Conservation (phyloP, 2,113 vertebrate genomes). For the Talpa occidentalis region DNA sequence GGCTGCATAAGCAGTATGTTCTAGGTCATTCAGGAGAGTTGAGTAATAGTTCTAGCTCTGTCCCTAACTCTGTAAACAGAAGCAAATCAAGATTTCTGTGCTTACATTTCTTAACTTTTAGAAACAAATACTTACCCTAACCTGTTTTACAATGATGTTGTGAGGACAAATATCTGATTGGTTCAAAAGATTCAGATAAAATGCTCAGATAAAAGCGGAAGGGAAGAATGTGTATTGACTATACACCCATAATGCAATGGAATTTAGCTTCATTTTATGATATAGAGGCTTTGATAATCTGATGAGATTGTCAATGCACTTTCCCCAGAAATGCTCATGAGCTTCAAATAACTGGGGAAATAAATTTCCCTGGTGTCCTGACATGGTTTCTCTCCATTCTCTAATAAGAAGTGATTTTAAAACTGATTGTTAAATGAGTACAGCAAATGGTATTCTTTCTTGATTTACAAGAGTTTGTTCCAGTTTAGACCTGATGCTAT, state of each 20-base stretch:
- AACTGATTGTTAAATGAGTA: background rate
- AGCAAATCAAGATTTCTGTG: background rate
- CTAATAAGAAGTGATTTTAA: background rate
- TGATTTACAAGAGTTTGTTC: background rate
- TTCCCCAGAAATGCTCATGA: background rate
- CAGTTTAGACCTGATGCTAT: background rate
- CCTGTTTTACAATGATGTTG: conserved; percentile 32
- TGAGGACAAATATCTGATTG: conserved; percentile 48
- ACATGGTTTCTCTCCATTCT: background rate
- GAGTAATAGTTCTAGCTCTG: background rate
- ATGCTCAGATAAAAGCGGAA: conserved; percentile 46
- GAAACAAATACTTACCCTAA: conserved; percentile 14
- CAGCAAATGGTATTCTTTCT: background rate
- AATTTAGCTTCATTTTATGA: conserved; percentile 2
- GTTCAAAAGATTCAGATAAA: conserved; percentile 51
- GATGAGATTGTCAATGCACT: background rate
- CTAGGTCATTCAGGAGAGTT: background rate
- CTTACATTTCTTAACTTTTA: conserved; percentile 48
- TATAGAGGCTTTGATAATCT: background rate
- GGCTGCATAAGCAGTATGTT: background rate
- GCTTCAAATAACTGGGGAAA: background rate
- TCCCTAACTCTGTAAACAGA: background rate
- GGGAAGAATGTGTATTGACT: conserved; percentile 8
- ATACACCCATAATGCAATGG: background rate
- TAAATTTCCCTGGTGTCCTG: background rate